Conservation (phyloP, 1,140 invertebrate species). For the Heliconius hewitsoni region DNA sequence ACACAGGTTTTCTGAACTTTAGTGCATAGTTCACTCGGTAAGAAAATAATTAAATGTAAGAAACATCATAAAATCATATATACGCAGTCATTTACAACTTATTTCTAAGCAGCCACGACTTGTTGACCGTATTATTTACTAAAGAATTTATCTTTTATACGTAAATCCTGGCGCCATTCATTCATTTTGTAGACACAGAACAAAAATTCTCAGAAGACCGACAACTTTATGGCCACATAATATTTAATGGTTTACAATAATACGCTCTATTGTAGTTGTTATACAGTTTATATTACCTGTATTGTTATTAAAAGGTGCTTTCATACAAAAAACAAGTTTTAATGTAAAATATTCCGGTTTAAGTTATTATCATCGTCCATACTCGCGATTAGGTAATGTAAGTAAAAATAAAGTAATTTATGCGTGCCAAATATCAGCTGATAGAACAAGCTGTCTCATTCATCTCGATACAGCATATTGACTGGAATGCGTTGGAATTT, state of each 20-base stretch:
- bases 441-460: conserved; percentile 68
- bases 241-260: neutral
- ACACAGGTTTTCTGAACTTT: too few species aligned
- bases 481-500: neutral
- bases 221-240: conserved; percentile 20
- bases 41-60: too few species aligned
- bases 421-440: conserved; percentile 72
- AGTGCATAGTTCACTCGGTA: too few species aligned
- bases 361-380: conserved; percentile 30
- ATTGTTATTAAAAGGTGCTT: neutral
- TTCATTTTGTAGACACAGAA: conserved; percentile 37
- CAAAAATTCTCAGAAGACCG: conserved; percentile 37
- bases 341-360: conserved; percentile 53
- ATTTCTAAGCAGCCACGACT: too few species aligned
- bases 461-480: conserved; percentile 39
- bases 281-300: conserved; percentile 16
- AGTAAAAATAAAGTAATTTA: conserved; percentile 60
- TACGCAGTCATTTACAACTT: too few species aligned
- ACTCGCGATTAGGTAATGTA: conserved; percentile 65
- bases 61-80: too few species aligned
- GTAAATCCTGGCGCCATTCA: conserved; percentile 35
- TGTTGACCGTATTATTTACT: neutral
- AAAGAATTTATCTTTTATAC: conserved; percentile 20
- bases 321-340: conserved; percentile 42
- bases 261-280: neutral